phyloP scores from a whole-genome alignment of 1,140 invertebrate species.

The Drosophila lacertosa region DNA sequence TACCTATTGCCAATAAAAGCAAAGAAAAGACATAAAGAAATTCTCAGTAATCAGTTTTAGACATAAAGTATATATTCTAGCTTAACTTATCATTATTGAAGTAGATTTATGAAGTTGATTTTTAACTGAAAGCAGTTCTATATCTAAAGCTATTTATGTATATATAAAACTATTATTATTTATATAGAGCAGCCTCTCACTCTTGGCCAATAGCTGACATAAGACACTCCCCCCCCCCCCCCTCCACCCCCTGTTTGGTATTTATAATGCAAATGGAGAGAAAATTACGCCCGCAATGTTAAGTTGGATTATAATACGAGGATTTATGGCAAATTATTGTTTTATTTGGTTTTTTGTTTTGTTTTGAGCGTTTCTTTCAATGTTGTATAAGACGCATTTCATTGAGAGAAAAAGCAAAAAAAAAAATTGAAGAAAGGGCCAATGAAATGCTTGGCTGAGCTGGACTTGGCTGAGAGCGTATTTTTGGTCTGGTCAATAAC shows the following conservation, averaged over 20 bases:
- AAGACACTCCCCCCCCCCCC: not conserved
- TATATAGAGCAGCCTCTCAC: not conserved
- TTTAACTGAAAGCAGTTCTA: too few species aligned
- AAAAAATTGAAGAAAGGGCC: slow-evolving; percentile 54
- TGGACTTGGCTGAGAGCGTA: not conserved
- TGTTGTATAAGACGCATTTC: slow-evolving; percentile 43
- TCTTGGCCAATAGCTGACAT: slow-evolving; percentile 30
- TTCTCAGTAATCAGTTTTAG: not conserved
- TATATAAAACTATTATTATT: too few species aligned
- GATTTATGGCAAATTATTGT: slow-evolving; percentile 49
- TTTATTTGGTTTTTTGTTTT: slow-evolving; percentile 5
- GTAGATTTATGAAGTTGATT: too few species aligned
- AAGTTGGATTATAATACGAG: slow-evolving; percentile 40
- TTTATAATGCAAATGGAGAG: slow-evolving; percentile 31
- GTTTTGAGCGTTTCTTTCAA: slow-evolving; percentile 8
- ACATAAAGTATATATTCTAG: too few species aligned
- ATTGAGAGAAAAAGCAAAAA: slow-evolving; percentile 5
- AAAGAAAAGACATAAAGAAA: not conserved
- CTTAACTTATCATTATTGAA: too few species aligned
- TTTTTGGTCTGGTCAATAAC: slow-evolving; percentile 45
- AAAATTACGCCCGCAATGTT: slow-evolving; percentile 51
- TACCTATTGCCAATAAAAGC: not conserved
- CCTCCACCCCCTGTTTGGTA: too few species aligned
- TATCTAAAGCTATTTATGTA: too few species aligned
- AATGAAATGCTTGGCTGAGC: slow-evolving; percentile 61